These are phyloP conservation scores for Drosophila formosana DNA, from an alignment of 2,888 invertebrate genomes.

Conservation along the genomic window DNA sequence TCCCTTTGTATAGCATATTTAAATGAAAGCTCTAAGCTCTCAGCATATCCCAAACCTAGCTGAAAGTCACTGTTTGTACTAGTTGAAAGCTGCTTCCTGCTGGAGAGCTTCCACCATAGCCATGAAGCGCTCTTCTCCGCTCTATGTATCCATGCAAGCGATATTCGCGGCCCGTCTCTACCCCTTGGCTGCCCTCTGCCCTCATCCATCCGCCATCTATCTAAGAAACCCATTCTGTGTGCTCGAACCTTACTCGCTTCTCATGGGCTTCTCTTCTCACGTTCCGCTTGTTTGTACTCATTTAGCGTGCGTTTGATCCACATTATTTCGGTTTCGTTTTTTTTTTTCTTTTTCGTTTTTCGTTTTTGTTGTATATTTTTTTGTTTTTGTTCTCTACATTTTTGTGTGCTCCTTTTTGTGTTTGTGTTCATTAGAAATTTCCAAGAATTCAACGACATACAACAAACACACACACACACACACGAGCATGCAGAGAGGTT, in stretches of 20 bases:
- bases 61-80: no score
- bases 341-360: constrained; percentile 25
- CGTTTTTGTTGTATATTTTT: constrained; percentile 10
- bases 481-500: constrained; percentile 16
- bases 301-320: constrained; percentile 69
- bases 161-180: constrained; percentile 9
- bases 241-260: constrained; percentile 55
- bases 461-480: constrained; percentile 25
- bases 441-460: constrained; percentile 72
- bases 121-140: no score
- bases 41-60: no score
- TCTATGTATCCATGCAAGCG: neutral
- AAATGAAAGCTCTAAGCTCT: no score
- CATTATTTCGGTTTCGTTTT: constrained; percentile 65
- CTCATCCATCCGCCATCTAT: constrained; percentile 14
- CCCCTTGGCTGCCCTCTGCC: neutral
- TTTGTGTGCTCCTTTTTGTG: constrained; percentile 76
- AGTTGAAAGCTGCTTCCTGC: no score
- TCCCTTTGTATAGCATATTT: no score
- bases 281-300: constrained; percentile 69
- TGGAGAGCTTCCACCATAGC: no score
- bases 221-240: constrained; percentile 8
- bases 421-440: constrained; percentile 79
- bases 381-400: constrained; percentile 62
- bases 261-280: constrained; percentile 65